Base-by-base conservation (phyloP, 2,113 vertebrate species). In the Melanerpes aurifrons region DNA sequence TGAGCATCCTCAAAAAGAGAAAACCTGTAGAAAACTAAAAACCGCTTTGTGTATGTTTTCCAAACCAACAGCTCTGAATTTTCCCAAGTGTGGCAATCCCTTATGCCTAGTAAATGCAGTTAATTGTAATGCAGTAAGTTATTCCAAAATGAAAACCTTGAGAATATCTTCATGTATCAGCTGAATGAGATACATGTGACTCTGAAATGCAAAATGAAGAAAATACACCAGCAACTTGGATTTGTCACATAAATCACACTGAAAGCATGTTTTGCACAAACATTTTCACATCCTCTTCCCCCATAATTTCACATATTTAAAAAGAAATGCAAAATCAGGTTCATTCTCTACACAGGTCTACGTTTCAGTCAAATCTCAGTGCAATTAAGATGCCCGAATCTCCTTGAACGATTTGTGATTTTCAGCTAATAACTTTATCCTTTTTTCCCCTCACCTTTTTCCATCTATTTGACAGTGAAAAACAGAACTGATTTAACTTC, bases 1-100 rank as follows among this genome's bases (percentile, higher is more conserved):
- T 64, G 92, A 97, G 94, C 95, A 96, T 93, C 93, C 74, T 95
- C 94, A 70, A 92, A 96, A 96, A 93, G 37, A 96, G 84, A 95
- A 91, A 86, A 63, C 32, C 61, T 82, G 17, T 13, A 81, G 58
- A 92, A 94, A 84, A 85, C 59, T 47, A 82, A 61, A 84, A 79
- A 68, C 19, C 75, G 59, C 15, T 71, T 64, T 32, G 59, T 45
- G 10, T 59, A 15, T 25, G 20, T 31, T 75, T 91, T 90, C 53
- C 61, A 90, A 58, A 48, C 25, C 28, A 88, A 66, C 37, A 80
- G 43, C 68, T 85, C n/a, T 70, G 32, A 40, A 45, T 77, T 19
- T 50, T 86, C 70, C 10, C 14, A 72, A 31, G 57, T 9, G 31
- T 18, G 56, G 12, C 17, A 72, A 64, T 50, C 61, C 48, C 32